These are phyloP conservation scores for Bemisia tabaci DNA, from an alignment of 1,140 invertebrate species.

Conservation along the genomic window DNA sequence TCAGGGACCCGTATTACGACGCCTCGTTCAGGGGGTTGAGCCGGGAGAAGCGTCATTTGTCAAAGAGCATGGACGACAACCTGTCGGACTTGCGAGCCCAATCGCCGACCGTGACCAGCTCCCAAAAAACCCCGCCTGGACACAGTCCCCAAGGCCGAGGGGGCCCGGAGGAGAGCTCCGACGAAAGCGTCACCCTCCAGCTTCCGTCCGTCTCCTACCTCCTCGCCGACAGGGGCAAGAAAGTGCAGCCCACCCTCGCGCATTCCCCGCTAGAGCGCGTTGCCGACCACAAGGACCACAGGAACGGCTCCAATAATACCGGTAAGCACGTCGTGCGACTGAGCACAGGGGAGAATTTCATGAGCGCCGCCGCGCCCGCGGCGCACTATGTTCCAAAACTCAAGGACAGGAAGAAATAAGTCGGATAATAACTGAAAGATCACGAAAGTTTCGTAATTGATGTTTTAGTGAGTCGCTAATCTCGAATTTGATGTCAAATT, in stretches of 20 bases:
- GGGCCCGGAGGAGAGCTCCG: conserved; percentile 5
- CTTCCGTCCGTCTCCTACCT: conserved; percentile 15
- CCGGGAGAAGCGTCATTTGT: neutral
- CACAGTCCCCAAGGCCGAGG: neutral
- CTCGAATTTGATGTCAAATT: too few species aligned
- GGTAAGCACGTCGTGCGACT: conserved; percentile 7
- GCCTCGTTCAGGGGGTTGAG: neutral
- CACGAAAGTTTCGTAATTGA: too few species aligned
- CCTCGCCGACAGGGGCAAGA: conserved; percentile 12
- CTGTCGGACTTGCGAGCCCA: neutral
- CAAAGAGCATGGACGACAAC: neutral
- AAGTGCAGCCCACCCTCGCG: conserved; percentile 14
- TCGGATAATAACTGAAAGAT: too few species aligned
- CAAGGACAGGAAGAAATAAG: too few species aligned
- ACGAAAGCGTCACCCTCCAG: conserved; percentile 12
- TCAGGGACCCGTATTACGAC: too few species aligned
- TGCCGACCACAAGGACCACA: neutral
- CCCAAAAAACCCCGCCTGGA: neutral
- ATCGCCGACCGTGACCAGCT: conserved; percentile 4
- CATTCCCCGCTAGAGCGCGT: conserved; percentile 14
- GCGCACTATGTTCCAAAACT: too few species aligned
- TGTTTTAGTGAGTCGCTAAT: too few species aligned
- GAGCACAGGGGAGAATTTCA: too few species aligned
- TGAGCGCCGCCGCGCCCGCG: too few species aligned
- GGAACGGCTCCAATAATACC: too few species aligned